Base-by-base conservation (phyloP, 1,140 invertebrate genomes). In the Nephila pilipes region DNA sequence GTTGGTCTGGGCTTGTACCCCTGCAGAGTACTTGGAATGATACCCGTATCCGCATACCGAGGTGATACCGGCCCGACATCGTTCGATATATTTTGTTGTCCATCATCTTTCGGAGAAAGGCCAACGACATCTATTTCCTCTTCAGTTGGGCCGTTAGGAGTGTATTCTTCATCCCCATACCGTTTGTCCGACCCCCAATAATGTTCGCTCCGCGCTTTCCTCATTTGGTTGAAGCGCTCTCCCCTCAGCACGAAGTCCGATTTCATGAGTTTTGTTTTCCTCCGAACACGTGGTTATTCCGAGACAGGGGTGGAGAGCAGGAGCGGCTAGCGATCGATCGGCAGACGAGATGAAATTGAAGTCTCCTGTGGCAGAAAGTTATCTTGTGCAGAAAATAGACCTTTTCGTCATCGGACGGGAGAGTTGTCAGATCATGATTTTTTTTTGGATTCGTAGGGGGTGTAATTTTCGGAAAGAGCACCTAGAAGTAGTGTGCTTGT, bases 231-330 rank as follows among this genome's bases (percentile, higher is more conserved):
- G 32, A 75, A 29, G 32, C 29, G 69, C 69, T 75, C 25, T 29
- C 69, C 32, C 29, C 29, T 75, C 69, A 75, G 69, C 32, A 75
- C 69, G 69, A 75, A 32, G 32, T 75, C 69, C 69, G 69, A 75
- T 75, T 75, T 75, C 69, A 75, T 75, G 69, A 75, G 69, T 75
- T 75, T 75, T 75, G 69, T 75, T 75, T 75, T 75, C 69, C 69
- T 75, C 69, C 69, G 29, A 75, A 18, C 69, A 75, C 69, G 69
- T 75, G 69, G 69, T 36, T 75, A 18, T 75, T 29, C 25, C 69
- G 29, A 36, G 6, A 75, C 3, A 3, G 69, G 69, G 69, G 69
- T 32, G 32, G 69, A 75, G 29, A 32, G 18, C 16, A 32, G 29
- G 25, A 75, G 25, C 69, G 29, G 69, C 32, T 12, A 29, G 25